Base-by-base conservation (phyloP, 2,888 invertebrate genomes). In the Drosophila limbata region DNA sequence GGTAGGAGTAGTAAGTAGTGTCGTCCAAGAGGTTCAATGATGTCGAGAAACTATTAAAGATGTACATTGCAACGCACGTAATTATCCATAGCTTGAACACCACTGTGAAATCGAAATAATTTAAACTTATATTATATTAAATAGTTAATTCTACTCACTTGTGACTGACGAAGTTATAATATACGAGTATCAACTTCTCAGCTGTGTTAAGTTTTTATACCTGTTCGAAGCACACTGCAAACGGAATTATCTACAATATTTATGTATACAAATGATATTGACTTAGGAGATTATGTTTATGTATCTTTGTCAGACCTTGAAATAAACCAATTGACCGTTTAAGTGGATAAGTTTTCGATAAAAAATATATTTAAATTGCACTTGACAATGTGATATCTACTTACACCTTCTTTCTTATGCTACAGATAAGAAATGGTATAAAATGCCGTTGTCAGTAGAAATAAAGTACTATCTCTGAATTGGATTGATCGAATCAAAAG, bases 21-120 rank as follows among this genome's bases (percentile, higher is more conserved):
- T 39, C 25, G 9, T 2, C 4, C 10, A 15, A n/a, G 8, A n/a
- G 6, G 19, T 8, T 2, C 47, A 67, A 48, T 6, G 63, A 17
- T 11, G 31, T n/a, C 0, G 25, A 45, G n/a, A 25, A 17, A 4
- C 44, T 55, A 25, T n/a, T 37, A 13, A 64, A 13, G 5, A 44
- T 21, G 28, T 10, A 45, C 6, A 81, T 3, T 0, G 13, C 25
- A 6, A 37, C 37, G 47, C 25, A 28, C 5, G 17, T 15, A 28
- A 62, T 6, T 4, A 56, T 9, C 6, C 11, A 53, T 19, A 52
- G 6, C 25, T 35, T 40, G 0, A 45, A 15, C 2, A 19, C 5
- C 84, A 81, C 81, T 81, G n/a, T 8, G 0, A 53, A 47, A 13
- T 8, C 2, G 4, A 45, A 28, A 42, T 21, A 1, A 2, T 33